Percentiles rank a stretch among this genome's conserved stretches.
phyloP scores from a whole-genome alignment of 2,888 invertebrate species.

The Hemicrepidius hirtus region DNA sequence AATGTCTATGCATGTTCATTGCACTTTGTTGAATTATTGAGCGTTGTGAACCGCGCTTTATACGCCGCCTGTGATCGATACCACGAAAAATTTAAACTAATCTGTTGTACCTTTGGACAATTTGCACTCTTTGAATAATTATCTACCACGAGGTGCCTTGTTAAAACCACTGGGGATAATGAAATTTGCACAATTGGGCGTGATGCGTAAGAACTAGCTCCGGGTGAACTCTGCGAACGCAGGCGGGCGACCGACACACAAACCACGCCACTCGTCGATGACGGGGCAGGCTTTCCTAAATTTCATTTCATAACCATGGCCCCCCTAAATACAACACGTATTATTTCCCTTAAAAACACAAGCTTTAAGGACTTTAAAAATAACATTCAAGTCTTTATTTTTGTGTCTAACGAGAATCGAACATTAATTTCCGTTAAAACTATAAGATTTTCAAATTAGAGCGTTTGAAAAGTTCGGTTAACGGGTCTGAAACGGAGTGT shows the following conservation, averaged over 20 bases:
- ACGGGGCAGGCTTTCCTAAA: slow-evolving; percentile 55
- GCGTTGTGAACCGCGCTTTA: slow-evolving; percentile 54
- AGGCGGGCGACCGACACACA: slow-evolving; percentile 71
- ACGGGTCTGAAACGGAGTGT: slow-evolving; percentile 14
- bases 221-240: slow-evolving; percentile 58
- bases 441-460: too few species aligned
- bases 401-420: too few species aligned
- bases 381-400: too few species aligned
- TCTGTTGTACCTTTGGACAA: background rate
- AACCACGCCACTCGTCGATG: slow-evolving; percentile 70
- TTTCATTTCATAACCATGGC: slow-evolving; percentile 2
- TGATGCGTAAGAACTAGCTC: slow-evolving; percentile 53
- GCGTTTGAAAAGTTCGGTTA: too few species aligned
- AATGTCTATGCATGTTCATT: slow-evolving; percentile 58
- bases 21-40: slow-evolving; percentile 53
- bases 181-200: slow-evolving; percentile 58
- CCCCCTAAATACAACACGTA: background rate
- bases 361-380: too few species aligned
- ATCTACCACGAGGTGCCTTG: slow-evolving; percentile 10
- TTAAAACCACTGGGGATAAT: slow-evolving; percentile 39
- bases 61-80: slow-evolving; percentile 41
- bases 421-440: too few species aligned
- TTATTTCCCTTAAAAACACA: background rate
- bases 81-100: background rate
- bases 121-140: background rate